Conservation (phyloP, 1,140 invertebrate genomes). For the Hormaphis cornu region DNA sequence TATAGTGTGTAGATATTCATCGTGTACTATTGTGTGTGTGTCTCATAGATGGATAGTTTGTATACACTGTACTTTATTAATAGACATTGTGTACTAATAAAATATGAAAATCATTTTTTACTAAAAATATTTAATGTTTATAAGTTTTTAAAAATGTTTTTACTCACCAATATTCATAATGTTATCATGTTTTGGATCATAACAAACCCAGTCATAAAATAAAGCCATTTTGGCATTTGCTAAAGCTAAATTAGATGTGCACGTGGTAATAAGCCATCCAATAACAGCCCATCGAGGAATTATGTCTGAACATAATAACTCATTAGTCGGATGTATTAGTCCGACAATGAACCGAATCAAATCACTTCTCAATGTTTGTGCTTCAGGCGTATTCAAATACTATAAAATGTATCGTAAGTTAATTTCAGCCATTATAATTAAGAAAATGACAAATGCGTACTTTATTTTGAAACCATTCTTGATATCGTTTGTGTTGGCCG, state of each 20-base stretch:
- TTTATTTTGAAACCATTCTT: conserved; percentile 94
- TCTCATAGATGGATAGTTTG: too few species aligned
- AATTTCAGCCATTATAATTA: not conserved
- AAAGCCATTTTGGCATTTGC: conserved; percentile 91
- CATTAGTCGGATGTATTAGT: conserved; percentile 95
- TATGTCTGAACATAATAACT: conserved; percentile 93
- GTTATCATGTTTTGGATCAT: conserved; percentile 89
- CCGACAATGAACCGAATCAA: conserved; percentile 95
- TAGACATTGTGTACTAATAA: too few species aligned
- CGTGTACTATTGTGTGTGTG: too few species aligned
- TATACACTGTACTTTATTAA: too few species aligned
- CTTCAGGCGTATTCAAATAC: conserved; percentile 94
- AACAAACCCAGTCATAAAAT: conserved; percentile 97
- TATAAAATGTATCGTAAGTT: conserved; percentile 44
- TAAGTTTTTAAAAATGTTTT: not conserved
- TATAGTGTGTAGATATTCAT: too few species aligned
- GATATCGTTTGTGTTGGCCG: conserved; percentile 94
- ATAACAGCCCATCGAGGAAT: conserved; percentile 97
- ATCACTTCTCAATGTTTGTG: conserved; percentile 87
- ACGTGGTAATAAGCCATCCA: conserved; percentile 93
- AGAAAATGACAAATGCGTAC: conserved; percentile 40
- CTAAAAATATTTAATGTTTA: too few species aligned
- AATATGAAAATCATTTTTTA: too few species aligned
- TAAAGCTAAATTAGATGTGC: conserved; percentile 79
- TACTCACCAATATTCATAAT: conserved; percentile 87